Evolutionary conservation across 2,888 invertebrate species (phyloP).

Genomic region (Clusia tigrina): DNA sequence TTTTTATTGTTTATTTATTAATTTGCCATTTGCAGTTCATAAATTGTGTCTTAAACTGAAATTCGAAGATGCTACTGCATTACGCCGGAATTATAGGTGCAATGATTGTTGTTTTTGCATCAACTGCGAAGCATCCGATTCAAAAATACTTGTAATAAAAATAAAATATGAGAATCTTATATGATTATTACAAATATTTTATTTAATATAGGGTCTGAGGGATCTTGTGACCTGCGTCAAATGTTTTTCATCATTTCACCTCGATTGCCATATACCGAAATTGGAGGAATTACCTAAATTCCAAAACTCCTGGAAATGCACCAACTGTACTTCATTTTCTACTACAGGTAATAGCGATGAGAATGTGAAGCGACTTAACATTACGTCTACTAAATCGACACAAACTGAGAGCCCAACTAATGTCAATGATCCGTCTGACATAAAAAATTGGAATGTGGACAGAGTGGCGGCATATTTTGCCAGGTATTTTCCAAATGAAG

Average conservation of each 20-base stretch:
- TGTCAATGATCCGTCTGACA: constrained; percentile 44
- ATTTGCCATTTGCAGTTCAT: constrained; percentile 62
- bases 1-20: too few relatives aligned
- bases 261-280: constrained; percentile 79
- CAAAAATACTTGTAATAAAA: constrained; percentile 51
- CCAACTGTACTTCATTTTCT: constrained; percentile 67
- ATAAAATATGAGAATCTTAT: too few relatives aligned
- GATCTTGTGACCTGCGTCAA: constrained; percentile 79
- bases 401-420: constrained; percentile 34
- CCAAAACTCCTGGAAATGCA: constrained; percentile 76
- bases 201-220: too few relatives aligned
- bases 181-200: neutral
- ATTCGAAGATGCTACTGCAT: constrained; percentile 47
- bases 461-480: constrained; percentile 84
- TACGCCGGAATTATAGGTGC: constrained; percentile 77
- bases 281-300: constrained; percentile 66
- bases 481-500: constrained; percentile 80
- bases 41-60: constrained; percentile 47
- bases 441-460: constrained; percentile 75
- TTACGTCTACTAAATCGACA: constrained; percentile 1
- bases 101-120: constrained; percentile 89
- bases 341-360: constrained; percentile 31
- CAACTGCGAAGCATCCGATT: constrained; percentile 72
- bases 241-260: constrained; percentile 87
- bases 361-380: constrained; percentile 38